Evolutionary conservation across 37 sponge, comb jelly and placozoan genomes (phyloP).

Genomic region (Ephydatia muelleri): DNA sequence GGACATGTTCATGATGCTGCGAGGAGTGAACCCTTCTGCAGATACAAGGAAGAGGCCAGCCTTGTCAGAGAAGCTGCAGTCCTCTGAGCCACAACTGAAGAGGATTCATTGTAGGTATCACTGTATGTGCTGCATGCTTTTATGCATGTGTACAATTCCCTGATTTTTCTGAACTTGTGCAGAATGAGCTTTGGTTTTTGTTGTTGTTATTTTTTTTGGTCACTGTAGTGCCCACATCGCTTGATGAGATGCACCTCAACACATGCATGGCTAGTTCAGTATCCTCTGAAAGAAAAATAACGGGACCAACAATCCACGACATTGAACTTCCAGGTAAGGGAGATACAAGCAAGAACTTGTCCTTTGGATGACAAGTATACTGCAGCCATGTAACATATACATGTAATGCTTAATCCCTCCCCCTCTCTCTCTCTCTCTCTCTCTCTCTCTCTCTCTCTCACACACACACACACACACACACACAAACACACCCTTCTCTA

Average conservation of each 20-base stretch:
- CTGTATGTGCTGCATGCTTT: no score
- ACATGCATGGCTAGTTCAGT: background rate
- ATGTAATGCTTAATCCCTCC: background rate
- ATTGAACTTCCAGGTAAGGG: background rate
- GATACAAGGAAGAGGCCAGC: background rate
- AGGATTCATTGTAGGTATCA: background rate
- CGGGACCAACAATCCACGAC: no score
- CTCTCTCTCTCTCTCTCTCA: background rate
- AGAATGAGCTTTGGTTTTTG: background rate
- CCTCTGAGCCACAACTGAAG: background rate
- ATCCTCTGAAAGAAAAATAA: background rate
- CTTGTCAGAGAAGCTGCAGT: background rate
- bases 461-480: background rate
- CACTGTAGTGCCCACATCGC: background rate
- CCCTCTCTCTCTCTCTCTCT: background rate
- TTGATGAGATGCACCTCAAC: background rate
- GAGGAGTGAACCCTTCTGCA: constrained; percentile 6
- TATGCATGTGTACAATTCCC: no score
- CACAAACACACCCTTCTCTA: background rate
- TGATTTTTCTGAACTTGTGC: no score
- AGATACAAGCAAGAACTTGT: no score
- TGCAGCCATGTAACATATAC: no score
- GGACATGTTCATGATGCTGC: constrained; percentile 54
- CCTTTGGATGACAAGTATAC: no score
- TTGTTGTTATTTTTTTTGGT: background rate